Conservation (phyloP, 2,113 vertebrate genomes). For the Nannospalax galili region DNA sequence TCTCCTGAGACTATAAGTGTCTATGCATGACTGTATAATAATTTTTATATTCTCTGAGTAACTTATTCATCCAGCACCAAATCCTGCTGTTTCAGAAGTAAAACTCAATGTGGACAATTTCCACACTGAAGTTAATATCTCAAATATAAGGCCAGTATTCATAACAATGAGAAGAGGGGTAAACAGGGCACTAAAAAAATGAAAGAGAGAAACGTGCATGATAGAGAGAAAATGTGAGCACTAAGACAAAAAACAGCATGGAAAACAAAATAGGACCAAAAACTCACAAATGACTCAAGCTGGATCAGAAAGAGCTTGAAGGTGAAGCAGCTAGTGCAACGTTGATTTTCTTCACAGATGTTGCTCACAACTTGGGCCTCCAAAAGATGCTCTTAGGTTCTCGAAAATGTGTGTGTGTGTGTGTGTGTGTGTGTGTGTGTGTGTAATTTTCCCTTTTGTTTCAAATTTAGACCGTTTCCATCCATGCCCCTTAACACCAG, state of each 20-base stretch:
- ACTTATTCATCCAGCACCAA: neutral
- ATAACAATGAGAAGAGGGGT: neutral
- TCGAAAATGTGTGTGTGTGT: too few relatives aligned
- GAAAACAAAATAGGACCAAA: neutral
- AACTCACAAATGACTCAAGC: neutral
- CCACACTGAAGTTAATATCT: neutral
- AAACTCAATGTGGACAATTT: neutral
- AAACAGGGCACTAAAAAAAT: neutral
- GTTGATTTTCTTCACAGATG: neutral
- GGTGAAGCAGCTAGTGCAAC: neutral
- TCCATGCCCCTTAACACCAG: too few relatives aligned
- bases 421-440: too few relatives aligned
- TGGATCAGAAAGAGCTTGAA: neutral
- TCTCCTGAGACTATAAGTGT: neutral
- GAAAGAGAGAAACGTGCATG: neutral
- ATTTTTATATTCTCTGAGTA: neutral
- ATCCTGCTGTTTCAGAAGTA: neutral
- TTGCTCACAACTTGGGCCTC: neutral
- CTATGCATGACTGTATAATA: neutral
- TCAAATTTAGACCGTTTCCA: too few relatives aligned
- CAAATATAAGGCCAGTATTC: neutral
- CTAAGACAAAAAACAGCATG: neutral
- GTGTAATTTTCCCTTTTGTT: too few relatives aligned
- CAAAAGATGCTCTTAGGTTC: neutral
- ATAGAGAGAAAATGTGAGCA: neutral